These are phyloP conservation scores for Candoia aspera DNA, from an alignment of 2,113 vertebrate species.

Conservation along the genomic window DNA sequence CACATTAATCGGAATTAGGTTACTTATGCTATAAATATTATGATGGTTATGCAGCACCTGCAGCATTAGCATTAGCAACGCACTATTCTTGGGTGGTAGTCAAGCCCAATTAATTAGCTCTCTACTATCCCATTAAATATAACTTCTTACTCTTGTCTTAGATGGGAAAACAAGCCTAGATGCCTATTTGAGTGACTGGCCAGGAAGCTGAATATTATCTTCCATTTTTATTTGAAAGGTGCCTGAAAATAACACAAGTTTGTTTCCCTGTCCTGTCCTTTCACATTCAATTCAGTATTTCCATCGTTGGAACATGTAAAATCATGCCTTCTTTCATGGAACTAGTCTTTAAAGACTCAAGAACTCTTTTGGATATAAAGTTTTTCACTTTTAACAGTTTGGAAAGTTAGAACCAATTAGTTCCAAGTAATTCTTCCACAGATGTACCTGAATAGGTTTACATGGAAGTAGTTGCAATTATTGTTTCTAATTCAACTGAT, in stretches of 20 bases:
- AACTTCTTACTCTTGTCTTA: not conserved
- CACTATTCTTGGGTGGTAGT: not conserved
- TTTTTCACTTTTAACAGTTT: not conserved
- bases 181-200: not conserved
- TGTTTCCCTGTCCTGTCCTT: not conserved
- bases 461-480: not conserved
- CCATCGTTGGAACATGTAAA: not conserved
- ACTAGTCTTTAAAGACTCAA: not conserved
- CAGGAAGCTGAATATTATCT: not conserved
- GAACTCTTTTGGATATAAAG: not conserved
- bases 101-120: not conserved
- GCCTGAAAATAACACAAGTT: not conserved
- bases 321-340: not conserved
- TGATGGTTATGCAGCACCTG: not conserved
- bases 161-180: not conserved
- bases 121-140: not conserved
- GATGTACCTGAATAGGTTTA: not conserved
- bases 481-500: not conserved
- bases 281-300: not conserved
- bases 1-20: not conserved
- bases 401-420: not conserved
- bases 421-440: not conserved
- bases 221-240: not conserved
- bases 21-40: not conserved
- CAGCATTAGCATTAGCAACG: not conserved